Percentiles rank a stretch among this genome's conserved stretches.
These are phyloP conservation scores for Drosophila busckii DNA, from an alignment of 1,140 invertebrate genomes.

Conservation along the genomic window DNA sequence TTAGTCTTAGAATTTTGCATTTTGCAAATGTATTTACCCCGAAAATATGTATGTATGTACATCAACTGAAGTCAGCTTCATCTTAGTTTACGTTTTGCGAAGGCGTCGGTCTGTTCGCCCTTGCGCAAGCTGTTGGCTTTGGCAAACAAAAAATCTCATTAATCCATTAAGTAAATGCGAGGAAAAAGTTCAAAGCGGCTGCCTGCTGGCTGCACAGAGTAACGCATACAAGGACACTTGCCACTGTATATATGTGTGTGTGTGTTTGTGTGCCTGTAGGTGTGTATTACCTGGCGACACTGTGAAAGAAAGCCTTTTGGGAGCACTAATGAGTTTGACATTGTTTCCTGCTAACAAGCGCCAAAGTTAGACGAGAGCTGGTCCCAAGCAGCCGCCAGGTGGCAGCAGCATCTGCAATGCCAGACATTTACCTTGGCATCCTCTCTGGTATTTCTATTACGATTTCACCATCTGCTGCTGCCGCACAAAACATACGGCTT, in stretches of 20 bases:
- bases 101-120: constrained; percentile 30
- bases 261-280: constrained; percentile 32
- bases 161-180: constrained; percentile 75
- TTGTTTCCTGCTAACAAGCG: constrained; percentile 75
- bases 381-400: constrained; percentile 36
- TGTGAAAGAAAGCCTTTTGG: constrained; percentile 75
- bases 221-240: constrained; percentile 27
- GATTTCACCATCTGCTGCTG: constrained; percentile 41
- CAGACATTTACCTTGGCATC: constrained; percentile 65
- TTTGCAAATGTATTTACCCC: too few species aligned
- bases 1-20: too few species aligned
- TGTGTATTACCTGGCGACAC: constrained; percentile 48
- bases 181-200: constrained; percentile 74
- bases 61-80: constrained; percentile 30
- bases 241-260: constrained; percentile 20
- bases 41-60: too few species aligned
- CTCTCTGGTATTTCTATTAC: constrained; percentile 68
- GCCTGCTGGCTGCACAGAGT: constrained; percentile 19
- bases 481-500: too few species aligned
- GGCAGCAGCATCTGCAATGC: constrained; percentile 40
- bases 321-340: constrained; percentile 77
- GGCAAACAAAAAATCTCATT: constrained; percentile 77
- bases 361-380: constrained; percentile 48
- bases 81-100: constrained; percentile 24
- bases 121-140: constrained; percentile 60